Conservation (phyloP, 2,888 invertebrate genomes). For the Noctua janthina region DNA sequence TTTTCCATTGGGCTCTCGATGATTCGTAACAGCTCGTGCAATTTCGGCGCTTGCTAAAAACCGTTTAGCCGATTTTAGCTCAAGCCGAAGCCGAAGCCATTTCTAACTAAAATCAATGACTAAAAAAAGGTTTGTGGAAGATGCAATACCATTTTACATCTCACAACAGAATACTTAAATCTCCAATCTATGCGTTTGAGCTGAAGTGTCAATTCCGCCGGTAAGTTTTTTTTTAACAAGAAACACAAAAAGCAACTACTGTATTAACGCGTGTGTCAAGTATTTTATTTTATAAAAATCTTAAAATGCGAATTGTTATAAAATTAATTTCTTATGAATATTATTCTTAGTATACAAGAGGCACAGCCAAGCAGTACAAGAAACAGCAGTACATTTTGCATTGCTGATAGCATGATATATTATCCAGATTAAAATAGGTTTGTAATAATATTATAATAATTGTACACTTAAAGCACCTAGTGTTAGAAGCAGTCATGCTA, state of each 20-base stretch:
- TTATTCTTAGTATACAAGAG: constrained; percentile 63
- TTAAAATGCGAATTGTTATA: constrained; percentile 49
- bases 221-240: neutral
- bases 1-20: neutral
- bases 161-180: neutral
- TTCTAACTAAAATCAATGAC: neutral
- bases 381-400: constrained; percentile 42
- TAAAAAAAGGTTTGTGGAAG: neutral
- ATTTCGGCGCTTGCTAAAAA: neutral
- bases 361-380: constrained; percentile 80
- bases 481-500: constrained; percentile 2
- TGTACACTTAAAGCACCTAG: constrained; percentile 54
- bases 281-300: constrained; percentile 59
- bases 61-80: neutral
- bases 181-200: neutral
- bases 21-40: neutral
- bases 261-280: neutral
- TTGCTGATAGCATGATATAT: constrained; percentile 45
- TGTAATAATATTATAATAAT: constrained; percentile 49
- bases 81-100: neutral
- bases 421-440: constrained; percentile 39
- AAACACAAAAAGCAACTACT: neutral
- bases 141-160: neutral
- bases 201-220: neutral
- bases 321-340: constrained; percentile 57